These are phyloP conservation scores for Oligia fasciuncula DNA, from an alignment of 2,888 invertebrate species.

Conservation along the genomic window DNA sequence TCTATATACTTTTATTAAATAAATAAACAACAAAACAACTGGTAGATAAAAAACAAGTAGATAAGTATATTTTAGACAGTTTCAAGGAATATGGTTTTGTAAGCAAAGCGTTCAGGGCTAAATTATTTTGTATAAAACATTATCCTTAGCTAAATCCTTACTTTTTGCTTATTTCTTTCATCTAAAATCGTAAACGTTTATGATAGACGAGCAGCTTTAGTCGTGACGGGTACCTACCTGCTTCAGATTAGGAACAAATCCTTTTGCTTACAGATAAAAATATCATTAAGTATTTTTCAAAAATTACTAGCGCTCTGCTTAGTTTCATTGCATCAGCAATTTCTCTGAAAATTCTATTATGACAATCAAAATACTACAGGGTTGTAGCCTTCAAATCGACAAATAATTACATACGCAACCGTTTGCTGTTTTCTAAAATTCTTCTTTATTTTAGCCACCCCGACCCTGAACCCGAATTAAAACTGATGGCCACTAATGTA, in stretches of 20 bases:
- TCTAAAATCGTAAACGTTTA: neutral
- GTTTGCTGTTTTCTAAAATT: neutral
- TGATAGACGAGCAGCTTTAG: neutral
- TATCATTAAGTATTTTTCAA: neutral
- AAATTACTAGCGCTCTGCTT: neutral
- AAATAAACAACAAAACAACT: neutral
- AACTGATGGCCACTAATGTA: constrained; percentile 55
- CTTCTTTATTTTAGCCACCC: constrained; percentile 65
- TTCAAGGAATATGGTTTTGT: neutral
- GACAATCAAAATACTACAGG: neutral
- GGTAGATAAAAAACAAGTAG: neutral
- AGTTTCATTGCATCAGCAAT: neutral
- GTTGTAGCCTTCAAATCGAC: neutral
- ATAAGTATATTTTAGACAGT: neutral
- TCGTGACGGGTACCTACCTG: neutral
- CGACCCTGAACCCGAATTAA: constrained; percentile 66
- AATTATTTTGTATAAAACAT: constrained; percentile 16
- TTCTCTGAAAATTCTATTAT: neutral
- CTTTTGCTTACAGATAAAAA: neutral
- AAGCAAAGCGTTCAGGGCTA: constrained; percentile 12
- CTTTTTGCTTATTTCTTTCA: neutral
- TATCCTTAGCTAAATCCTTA: neutral
- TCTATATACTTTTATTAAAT: neutral
- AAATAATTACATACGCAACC: neutral
- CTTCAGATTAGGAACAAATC: neutral